Base-by-base conservation (phyloP, 2,888 invertebrate species). In the Oscheius myriophilus region DNA sequence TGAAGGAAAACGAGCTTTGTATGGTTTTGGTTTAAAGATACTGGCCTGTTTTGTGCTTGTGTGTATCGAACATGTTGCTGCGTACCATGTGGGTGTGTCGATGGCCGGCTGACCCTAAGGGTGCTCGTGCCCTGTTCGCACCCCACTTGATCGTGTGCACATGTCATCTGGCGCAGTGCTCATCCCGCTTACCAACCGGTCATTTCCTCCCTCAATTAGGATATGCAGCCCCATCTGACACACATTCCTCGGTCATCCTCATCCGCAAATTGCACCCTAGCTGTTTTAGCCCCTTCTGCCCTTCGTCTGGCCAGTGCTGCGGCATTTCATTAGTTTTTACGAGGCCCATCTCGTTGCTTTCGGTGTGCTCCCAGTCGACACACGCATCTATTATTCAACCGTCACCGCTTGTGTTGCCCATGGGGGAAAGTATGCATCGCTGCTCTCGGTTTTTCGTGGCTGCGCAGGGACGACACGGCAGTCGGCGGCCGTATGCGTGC, bases 291-390 rank as follows among this genome's bases (percentile, higher is more conserved):
- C 42, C 16, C 18, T 58, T 43, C 25, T 14, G 23, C 43, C 25
- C 43, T n/a, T 26, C 46, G 45, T n/a, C 14, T 12, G 18, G 46
- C 61, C 9, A 33, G 14, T 61, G 25, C 25, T 25, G 12, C 41
- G 63, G 63, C 63, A 52, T 63, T 63, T 63, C 63, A 63, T 63
- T 63, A 52, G 63, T 63, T 63, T 63, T 63, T 63, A 63, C 63
- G 63, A 63, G 52, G 23, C 21, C 52, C 52, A 53, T 53, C 63
- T 52, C 63, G 41, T 33, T 52, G 21, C 63, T 49, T 46, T 46
- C 33, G 33, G 33, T 33, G 33, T 6, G 33, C 49, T 39, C 49
- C 46, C 25, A 49, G 46, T 33, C 39, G 49, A 26, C 49, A 49
- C 25, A 18, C 14, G 26, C 61, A 61, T 61, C 26, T 46, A 61